phyloP scores from a whole-genome alignment of 2,888 invertebrate genomes.

The Monochamus alternatus region DNA sequence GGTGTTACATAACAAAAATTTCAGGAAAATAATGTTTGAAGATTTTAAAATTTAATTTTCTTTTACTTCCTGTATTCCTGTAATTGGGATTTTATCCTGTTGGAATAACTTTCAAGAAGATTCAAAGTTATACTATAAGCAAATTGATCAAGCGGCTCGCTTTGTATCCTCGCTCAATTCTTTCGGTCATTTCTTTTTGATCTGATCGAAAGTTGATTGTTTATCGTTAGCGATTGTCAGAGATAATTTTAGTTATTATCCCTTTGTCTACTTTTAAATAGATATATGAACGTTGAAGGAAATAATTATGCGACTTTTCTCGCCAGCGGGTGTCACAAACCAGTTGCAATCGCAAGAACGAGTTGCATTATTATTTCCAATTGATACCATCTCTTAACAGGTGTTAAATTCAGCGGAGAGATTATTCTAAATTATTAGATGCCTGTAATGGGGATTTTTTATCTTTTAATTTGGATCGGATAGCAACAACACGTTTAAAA shows the following conservation, averaged over 20 bases:
- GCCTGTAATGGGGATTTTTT: slow-evolving; percentile 36
- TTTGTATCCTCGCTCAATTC: no score
- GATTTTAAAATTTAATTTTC: no score
- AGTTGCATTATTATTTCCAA: slow-evolving; percentile 58
- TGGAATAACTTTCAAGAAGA: no score
- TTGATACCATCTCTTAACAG: slow-evolving; percentile 62
- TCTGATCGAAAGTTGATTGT: slow-evolving; percentile 41
- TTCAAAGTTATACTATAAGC: no score
- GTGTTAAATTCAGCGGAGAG: slow-evolving; percentile 62
- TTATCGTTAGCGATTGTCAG: slow-evolving; percentile 42
- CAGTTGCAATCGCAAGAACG: slow-evolving; percentile 59
- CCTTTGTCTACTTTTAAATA: slow-evolving; percentile 54
- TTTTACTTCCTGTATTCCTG: no score
- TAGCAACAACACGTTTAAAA: not conserved
- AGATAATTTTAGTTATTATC: slow-evolving; percentile 51
- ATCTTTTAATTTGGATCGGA: slow-evolving; percentile 13
- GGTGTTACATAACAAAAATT: no score
- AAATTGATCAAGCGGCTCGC: no score
- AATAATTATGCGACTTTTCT: slow-evolving; percentile 62
- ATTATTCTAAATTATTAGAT: slow-evolving; percentile 61
- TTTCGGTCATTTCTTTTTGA: slow-evolving; percentile 13
- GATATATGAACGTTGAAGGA: slow-evolving; percentile 58
- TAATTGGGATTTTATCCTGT: no score
- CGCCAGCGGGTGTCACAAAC: slow-evolving; percentile 60
- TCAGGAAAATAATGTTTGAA: no score